These are phyloP conservation scores for Xyrichtys novacula DNA, from an alignment of 2,797 vertebrate genomes.

Conservation along the genomic window DNA sequence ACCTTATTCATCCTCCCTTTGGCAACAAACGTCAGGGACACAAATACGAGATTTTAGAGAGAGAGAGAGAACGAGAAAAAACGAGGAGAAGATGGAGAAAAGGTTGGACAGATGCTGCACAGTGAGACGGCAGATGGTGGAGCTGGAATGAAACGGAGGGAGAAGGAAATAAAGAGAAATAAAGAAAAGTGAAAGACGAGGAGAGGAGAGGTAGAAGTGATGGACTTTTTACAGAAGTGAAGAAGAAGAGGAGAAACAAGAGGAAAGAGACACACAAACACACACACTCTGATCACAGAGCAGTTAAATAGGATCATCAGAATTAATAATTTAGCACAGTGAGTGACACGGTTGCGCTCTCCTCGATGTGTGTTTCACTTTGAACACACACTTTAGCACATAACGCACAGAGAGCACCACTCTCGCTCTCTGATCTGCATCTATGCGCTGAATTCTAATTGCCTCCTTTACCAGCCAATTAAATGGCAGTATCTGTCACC, in stretches of 20 bases:
- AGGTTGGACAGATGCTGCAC: constrained; percentile 44
- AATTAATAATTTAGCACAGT: constrained; percentile 53
- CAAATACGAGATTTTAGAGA: neutral
- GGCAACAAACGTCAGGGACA: neutral
- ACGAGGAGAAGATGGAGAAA: constrained; percentile 26
- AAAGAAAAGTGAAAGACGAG: constrained; percentile 4
- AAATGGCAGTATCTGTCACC: constrained; percentile 74
- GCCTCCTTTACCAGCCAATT: constrained; percentile 72
- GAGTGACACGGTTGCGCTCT: constrained; percentile 41
- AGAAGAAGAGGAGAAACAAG: constrained; percentile 2
- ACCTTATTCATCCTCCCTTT: neutral
- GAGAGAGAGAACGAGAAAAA: neutral
- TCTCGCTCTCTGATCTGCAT: constrained; percentile 41
- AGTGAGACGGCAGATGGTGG: constrained; percentile 53
- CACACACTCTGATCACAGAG: constrained; percentile 43
- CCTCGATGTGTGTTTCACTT: constrained; percentile 36
- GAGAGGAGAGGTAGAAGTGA: neutral
- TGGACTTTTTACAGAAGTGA: constrained; percentile 1
- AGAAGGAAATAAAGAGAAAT: neutral
- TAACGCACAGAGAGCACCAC: constrained; percentile 47
- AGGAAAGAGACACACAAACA: neutral
- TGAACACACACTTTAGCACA: constrained; percentile 45
- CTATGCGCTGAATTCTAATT: constrained; percentile 64
- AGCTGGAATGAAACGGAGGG: constrained; percentile 18
- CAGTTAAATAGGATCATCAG: constrained; percentile 58